Conservation (phyloP, 2,797 vertebrate genomes). For the Leontopithecus rosalia region DNA sequence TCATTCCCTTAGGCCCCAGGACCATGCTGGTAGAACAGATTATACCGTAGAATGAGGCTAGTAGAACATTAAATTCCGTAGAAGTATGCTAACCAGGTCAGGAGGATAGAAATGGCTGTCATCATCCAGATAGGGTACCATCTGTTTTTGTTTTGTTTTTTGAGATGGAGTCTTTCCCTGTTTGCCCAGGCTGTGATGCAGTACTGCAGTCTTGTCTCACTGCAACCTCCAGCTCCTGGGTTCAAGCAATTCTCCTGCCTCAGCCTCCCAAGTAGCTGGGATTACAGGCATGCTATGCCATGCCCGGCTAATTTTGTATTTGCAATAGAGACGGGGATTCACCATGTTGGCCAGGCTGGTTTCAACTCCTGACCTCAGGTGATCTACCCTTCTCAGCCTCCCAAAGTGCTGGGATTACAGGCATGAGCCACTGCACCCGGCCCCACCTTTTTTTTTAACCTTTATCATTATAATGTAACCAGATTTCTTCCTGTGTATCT, state of each 20-base stretch:
- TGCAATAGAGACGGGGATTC: background rate
- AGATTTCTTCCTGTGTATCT: background rate
- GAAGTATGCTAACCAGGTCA: background rate
- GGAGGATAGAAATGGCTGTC: background rate
- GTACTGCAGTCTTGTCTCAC: background rate
- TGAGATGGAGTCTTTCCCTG: background rate
- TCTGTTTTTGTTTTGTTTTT: background rate
- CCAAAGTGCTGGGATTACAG: background rate
- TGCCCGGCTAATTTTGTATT: background rate
- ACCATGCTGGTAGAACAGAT: conserved; percentile 67
- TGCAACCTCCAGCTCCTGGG: background rate
- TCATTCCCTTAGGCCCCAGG: background rate
- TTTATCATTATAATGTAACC: background rate
- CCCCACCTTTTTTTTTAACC: background rate
- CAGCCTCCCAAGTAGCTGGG: background rate
- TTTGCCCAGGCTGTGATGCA: background rate
- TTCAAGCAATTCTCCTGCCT: background rate
- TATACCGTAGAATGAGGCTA: background rate
- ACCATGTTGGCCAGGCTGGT: background rate
- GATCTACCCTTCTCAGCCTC: background rate
- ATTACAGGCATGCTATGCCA: background rate
- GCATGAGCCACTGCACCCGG: background rate
- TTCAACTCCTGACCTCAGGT: background rate
- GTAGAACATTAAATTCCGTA: background rate
- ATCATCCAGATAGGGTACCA: background rate